Percentiles rank a stretch among this genome's conserved stretches.
These are phyloP conservation scores for Chrysolina americana DNA, from an alignment of 2,888 invertebrate genomes.

Conservation along the genomic window DNA sequence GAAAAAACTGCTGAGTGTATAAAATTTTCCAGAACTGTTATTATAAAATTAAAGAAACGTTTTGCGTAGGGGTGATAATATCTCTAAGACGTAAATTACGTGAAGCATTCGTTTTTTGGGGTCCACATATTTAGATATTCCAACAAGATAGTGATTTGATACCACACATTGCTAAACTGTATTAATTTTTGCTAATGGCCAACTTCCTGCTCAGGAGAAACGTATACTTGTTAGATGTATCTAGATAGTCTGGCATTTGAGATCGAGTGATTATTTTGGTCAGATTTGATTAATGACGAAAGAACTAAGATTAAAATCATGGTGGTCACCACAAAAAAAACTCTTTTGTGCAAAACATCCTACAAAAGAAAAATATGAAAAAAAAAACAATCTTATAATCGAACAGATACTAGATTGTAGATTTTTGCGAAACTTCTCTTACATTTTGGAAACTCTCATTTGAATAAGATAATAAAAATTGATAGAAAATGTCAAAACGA, in stretches of 20 bases:
- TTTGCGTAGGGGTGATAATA: slow-evolving; percentile 52
- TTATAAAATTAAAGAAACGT: slow-evolving; percentile 48
- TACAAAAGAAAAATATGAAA: too few species aligned
- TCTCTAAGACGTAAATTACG: slow-evolving; percentile 48
- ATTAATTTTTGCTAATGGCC: slow-evolving; percentile 58
- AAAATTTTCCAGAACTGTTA: slow-evolving; percentile 36
- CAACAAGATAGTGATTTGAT: slow-evolving; percentile 53
- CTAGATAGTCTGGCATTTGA: slow-evolving; percentile 22
- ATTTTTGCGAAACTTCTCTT: too few species aligned
- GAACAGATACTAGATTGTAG: too few species aligned
- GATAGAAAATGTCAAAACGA: too few species aligned
- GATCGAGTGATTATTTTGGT: slow-evolving; percentile 12
- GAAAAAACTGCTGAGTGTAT: slow-evolving; percentile 30
- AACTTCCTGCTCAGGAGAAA: slow-evolving; percentile 51
- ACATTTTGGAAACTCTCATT: too few species aligned
- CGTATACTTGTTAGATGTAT: slow-evolving; percentile 29
- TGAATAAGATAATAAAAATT: too few species aligned
- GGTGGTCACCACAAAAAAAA: background rate
- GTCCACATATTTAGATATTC: slow-evolving; percentile 51
- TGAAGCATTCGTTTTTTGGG: slow-evolving; percentile 49
- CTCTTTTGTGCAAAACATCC: background rate
- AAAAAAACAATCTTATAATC: too few species aligned
- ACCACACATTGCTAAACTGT: slow-evolving; percentile 57
- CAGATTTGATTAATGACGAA: background rate
- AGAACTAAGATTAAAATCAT: background rate